Base-by-base conservation (phyloP, 92 coral and sea anemone species). In the Pocillopora meandrina region DNA sequence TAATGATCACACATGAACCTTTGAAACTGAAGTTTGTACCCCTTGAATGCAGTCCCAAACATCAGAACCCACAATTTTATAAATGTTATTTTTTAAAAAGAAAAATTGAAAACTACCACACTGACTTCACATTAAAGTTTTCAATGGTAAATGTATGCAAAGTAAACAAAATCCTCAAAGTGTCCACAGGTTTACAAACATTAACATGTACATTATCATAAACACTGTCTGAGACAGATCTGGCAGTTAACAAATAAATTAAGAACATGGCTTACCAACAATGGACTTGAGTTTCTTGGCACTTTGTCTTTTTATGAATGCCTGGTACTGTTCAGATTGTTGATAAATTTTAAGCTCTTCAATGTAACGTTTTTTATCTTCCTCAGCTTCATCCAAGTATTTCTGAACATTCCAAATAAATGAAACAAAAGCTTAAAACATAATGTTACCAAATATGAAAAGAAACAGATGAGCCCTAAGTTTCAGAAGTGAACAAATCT, bases 331-430 rank as follows among this genome's bases (percentile, higher is more conserved):
- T 74, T 91, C 98, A 20, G 98, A 91, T 74, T 90, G 98, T 70
- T 95, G 98, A 74, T 95, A 95, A 15, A 95, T 95, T 76, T 90
- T 92, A 47, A 95, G 92, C 69, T 93, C 97, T 58, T 95, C 97
- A 18, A 89, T 84, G 74, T 95, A 95, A 10, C 98, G 92, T 71
- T 93, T 95, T 73, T 95, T 95, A 70, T 95, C 98, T 18, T 95
- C 94, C 67, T 95, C 98, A 57, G 98, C 98, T 71, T 95, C 92
- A 84, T 95, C 98, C 65, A 93, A 90, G 81, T 94, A 95, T 91
- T 91, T 93, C 98, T 95, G 10, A 3, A 36, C 60, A 33, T 70
- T 16, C 33, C 55, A 72, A 19, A 33, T 78, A 19, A 23, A 42
- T 64, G 26, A 75, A 70, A 33, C 16, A 31, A 19, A 19, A 59